A percentile compares a stretch with the other conserved stretches of the same genome.
Conservation (phyloP, 1,140 invertebrate genomes). For the Plectus sambesii region DNA sequence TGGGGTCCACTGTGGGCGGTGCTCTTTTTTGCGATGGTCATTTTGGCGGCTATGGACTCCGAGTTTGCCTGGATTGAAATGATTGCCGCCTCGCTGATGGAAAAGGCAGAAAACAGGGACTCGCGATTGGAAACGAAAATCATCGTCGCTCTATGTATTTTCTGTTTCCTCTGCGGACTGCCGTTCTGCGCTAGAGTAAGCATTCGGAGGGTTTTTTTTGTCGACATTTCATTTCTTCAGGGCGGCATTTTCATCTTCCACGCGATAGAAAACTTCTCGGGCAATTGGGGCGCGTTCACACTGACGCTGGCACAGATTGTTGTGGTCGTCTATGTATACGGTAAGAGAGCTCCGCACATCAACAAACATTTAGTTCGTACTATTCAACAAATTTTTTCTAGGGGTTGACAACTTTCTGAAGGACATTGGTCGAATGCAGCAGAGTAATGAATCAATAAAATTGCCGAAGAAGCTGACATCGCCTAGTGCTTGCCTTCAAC, state of each 20-base stretch:
- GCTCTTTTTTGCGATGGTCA: slow-evolving; percentile 39
- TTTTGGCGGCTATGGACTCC: slow-evolving; percentile 37
- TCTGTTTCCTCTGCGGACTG: slow-evolving; percentile 33
- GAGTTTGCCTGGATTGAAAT: slow-evolving; percentile 44
- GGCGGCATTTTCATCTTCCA: slow-evolving; percentile 43
- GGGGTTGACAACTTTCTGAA: slow-evolving; percentile 40
- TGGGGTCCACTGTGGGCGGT: slow-evolving; percentile 37
- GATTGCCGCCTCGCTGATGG: slow-evolving; percentile 42
- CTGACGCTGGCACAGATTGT: slow-evolving; percentile 29
- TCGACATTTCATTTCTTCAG: no score
- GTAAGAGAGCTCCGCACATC: no score
- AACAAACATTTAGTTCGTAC: no score
- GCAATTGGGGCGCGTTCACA: slow-evolving; percentile 44
- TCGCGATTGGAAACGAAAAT: slow-evolving; percentile 32
- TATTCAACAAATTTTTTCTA: no score
- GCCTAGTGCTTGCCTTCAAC: slow-evolving; percentile 1
- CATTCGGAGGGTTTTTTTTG: no score
- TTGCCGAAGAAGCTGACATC: not conserved
- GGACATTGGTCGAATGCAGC: slow-evolving; percentile 36
- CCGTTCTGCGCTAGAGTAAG: slow-evolving; percentile 32
- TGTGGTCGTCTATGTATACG: slow-evolving; percentile 38
- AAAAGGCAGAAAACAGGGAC: slow-evolving; percentile 34
- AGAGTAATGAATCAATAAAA: slow-evolving; percentile 1
- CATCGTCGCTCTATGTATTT: slow-evolving; percentile 28
- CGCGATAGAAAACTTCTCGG: slow-evolving; percentile 40